Evolutionary conservation across 2,888 invertebrate species (phyloP), one percentile per base, ranked within the genome.

Genomic region (Rotaria sp.): DNA sequence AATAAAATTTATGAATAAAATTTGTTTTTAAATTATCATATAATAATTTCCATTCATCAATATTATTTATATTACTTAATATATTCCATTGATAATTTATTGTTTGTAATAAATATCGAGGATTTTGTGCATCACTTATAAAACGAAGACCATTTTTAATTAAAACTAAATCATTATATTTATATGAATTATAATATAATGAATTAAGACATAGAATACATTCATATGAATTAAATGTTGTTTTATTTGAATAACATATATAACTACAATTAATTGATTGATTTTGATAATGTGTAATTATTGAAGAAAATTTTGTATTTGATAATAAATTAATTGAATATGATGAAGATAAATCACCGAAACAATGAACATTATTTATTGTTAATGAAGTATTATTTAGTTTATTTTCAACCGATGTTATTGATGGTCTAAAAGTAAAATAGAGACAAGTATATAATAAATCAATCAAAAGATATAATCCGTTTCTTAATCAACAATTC

Each of bases 141-240:
- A 41, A 75, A 75, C 45, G 75, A 24, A 75, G 26, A 26, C 75
- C 75, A 41, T 75, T 75, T 75, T 75, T 75, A 24, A 75, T 45
- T 35, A 75, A 4, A 15, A 75, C 45, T 75, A 75, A 41, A 41
- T 75, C 75, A 75, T 75, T 8, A 4, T 41, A n/a, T 41, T 24
- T 41, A 75, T 75, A 8, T 26, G 38, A 1, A 38, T 45, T 38
- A 45, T 75, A 75, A 45, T 41, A 75, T 26, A 41, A 75, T 8
- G 24, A 75, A 45, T 38, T 41, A 8, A 41, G 24, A 75, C 75
- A 75, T n/a, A 7, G 8, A 26, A 45, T 41, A 75, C 75, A 75
- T 41, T 41, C 75, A 26, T 38, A 45, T 21, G 30, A 4, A 45
- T 15, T 41, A 18, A 7, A 30, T 13, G 67, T 67, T 2, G 5